Evolutionary conservation across 1,140 invertebrate species (phyloP).

Genomic region (Cyrtorhinus lividipennis): DNA sequence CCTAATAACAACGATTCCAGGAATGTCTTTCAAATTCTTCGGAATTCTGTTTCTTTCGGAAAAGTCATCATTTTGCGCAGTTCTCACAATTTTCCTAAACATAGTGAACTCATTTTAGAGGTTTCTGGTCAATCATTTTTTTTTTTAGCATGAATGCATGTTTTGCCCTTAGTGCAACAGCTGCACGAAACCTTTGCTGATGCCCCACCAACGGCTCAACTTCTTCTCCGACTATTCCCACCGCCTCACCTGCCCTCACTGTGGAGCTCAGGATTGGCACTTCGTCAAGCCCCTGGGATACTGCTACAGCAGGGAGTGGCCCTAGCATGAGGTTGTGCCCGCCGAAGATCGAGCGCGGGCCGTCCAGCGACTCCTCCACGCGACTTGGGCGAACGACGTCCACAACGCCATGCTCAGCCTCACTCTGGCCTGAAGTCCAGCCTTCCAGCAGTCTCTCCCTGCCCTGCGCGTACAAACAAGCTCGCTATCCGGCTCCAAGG

Average conservation of each 20-base stretch:
- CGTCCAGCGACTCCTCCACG: conserved; percentile 22
- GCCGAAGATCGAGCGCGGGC: conserved; percentile 26
- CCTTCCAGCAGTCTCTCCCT: background rate
- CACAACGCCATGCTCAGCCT: conserved; percentile 16
- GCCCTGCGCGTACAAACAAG: background rate
- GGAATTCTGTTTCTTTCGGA: too few species aligned
- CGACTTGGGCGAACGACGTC: conserved; percentile 22
- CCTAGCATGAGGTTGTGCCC: conserved; percentile 64
- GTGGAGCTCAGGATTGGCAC: conserved; percentile 77
- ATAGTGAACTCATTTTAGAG: too few species aligned
- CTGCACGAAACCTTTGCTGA: conserved; percentile 70
- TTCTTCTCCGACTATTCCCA: conserved; percentile 94
- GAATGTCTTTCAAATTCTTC: too few species aligned
- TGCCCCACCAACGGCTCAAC: conserved; percentile 71
- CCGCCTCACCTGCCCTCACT: conserved; percentile 77
- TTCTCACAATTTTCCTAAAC: too few species aligned
- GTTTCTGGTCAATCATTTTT: too few species aligned
- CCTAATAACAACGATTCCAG: too few species aligned
- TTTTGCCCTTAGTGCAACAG: conserved; percentile 58
- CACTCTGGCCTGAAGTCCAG: conserved; percentile 17
- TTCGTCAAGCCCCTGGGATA: conserved; percentile 78
- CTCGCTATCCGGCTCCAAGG: background rate
- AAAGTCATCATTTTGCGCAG: too few species aligned
- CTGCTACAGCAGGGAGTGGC: conserved; percentile 69
- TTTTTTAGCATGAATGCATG: too few species aligned